A percentile compares a stretch with the other conserved stretches of the same genome.
These are phyloP conservation scores for Actias luna DNA, from an alignment of 2,888 invertebrate species.

Conservation along the genomic window DNA sequence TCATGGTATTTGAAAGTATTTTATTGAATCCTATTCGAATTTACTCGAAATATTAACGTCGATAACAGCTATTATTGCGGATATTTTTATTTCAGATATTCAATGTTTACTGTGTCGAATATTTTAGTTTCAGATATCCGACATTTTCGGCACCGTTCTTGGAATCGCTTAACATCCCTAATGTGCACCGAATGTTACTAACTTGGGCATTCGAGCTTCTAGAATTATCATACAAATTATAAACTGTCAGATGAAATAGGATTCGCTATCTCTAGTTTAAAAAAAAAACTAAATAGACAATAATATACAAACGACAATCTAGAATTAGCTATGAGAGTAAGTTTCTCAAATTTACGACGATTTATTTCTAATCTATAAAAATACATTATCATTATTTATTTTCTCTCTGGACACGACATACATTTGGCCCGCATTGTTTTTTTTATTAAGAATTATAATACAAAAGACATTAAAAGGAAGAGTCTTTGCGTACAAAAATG, in stretches of 20 bases:
- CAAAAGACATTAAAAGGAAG: constrained; percentile 4
- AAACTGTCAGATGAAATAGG: neutral
- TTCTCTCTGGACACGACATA: constrained; percentile 34
- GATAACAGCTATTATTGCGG: too few relatives aligned
- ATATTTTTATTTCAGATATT: too few relatives aligned
- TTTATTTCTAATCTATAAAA: constrained; percentile 33
- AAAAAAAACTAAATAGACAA: neutral
- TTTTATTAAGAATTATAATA: constrained; percentile 7
- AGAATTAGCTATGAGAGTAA: neutral
- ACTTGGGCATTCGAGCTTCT: too few relatives aligned
- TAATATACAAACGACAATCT: neutral
- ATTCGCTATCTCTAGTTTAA: neutral
- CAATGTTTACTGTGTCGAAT: too few relatives aligned
- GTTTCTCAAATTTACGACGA: constrained; percentile 3
- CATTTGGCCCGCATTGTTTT: constrained; percentile 36
- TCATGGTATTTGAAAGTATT: too few relatives aligned
- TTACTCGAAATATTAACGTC: too few relatives aligned
- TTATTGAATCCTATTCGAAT: too few relatives aligned
- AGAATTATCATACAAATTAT: too few relatives aligned
- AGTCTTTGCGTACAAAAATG: constrained; percentile 6
- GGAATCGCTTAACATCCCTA: too few relatives aligned
- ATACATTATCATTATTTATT: constrained; percentile 29
- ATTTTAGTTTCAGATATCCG: too few relatives aligned
- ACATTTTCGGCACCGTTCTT: too few relatives aligned
- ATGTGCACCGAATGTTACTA: too few relatives aligned